Conservation (phyloP, 2,797 vertebrate species). For the Gymnoscopelus braueri region DNA sequence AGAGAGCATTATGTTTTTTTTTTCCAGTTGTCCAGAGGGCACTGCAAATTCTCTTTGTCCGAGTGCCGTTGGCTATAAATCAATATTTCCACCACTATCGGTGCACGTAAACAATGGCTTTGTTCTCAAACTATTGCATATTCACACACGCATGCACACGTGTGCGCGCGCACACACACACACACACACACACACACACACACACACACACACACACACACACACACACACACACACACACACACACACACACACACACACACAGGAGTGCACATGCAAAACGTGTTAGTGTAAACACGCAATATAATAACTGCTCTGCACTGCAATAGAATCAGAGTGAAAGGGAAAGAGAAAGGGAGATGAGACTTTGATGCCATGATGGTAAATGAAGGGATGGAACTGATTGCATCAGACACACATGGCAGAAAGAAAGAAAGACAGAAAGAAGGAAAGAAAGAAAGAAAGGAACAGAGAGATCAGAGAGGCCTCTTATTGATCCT, state of each 20-base stretch:
- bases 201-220: background rate
- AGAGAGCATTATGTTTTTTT: conserved; percentile 16
- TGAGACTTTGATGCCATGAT: conserved; percentile 37
- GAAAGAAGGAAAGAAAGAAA: conserved; percentile 5
- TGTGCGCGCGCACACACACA: background rate
- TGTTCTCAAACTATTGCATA: conserved; percentile 6
- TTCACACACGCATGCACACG: background rate
- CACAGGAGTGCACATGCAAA: background rate
- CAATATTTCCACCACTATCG: conserved; percentile 37
- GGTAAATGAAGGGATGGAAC: conserved; percentile 44
- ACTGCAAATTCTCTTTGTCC: conserved; percentile 21
- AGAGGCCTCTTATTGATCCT: conserved; percentile 38
- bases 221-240: background rate
- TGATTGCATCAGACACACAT: background rate
- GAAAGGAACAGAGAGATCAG: conserved; percentile 26
- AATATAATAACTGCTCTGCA: conserved; percentile 28
- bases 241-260: background rate
- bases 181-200: conserved; percentile 12
- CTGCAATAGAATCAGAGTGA: background rate
- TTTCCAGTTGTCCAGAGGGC: conserved; percentile 11
- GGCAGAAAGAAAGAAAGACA: conserved; percentile 45
- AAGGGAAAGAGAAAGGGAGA: conserved; percentile 28
- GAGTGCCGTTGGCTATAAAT: conserved; percentile 17
- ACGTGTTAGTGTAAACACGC: conserved; percentile 13
- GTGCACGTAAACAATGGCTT: conserved; percentile 28